These are phyloP conservation scores for Gobius niger DNA, from an alignment of 2,113 vertebrate genomes.

Conservation along the genomic window DNA sequence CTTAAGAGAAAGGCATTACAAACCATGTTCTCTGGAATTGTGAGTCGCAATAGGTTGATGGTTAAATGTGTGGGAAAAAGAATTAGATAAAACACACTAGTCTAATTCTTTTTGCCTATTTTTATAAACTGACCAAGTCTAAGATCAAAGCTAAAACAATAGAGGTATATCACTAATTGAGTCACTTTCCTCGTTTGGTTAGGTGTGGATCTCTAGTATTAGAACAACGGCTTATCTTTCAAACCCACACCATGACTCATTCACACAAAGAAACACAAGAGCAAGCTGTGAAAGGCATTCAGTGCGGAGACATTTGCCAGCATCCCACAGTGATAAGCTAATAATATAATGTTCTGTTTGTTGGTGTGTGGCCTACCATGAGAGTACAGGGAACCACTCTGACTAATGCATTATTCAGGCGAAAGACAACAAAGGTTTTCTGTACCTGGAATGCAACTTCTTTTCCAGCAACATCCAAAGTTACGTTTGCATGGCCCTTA, in stretches of 20 bases:
- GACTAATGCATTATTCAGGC: background rate
- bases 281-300: constrained; percentile 9
- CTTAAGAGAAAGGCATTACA: too few species aligned
- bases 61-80: too few species aligned
- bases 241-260: constrained; percentile 27
- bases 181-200: constrained; percentile 12
- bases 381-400: constrained; percentile 3
- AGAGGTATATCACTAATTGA: background rate
- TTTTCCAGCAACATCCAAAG: constrained; percentile 76
- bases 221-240: constrained; percentile 10
- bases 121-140: background rate
- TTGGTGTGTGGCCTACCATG: background rate
- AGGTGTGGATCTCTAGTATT: constrained; percentile 12
- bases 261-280: constrained; percentile 16
- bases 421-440: background rate
- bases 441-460: constrained; percentile 86
- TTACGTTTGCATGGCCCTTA: constrained; percentile 78
- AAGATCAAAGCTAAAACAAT: background rate
- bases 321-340: constrained; percentile 14
- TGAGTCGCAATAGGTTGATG: too few species aligned
- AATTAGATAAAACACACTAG: too few species aligned
- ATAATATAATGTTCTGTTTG: background rate
- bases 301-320: constrained; percentile 8
- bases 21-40: too few species aligned
- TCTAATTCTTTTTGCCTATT: background rate